These are phyloP conservation scores for Datnioides undecimradiatus DNA, from an alignment of 2,113 vertebrate genomes.

Conservation along the genomic window DNA sequence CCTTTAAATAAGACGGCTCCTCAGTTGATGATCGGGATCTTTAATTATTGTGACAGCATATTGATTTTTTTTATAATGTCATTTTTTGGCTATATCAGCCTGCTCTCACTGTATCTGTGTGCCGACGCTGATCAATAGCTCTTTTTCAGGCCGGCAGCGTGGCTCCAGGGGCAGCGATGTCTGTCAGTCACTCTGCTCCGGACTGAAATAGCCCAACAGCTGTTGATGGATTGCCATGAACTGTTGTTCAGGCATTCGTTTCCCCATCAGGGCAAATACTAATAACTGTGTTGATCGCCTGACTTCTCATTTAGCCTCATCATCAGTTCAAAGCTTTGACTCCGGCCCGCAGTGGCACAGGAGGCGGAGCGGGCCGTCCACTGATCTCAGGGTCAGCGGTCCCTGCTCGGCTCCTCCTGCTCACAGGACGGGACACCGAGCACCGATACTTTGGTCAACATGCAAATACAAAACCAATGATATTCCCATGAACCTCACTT, in stretches of 20 bases:
- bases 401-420: not conserved
- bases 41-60: conserved; percentile 5
- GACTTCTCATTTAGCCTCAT: not conserved
- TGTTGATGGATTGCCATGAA: not conserved
- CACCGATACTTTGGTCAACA: no score
- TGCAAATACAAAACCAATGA: no score
- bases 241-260: not conserved
- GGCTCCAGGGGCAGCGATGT: not conserved
- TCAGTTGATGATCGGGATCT: conserved; percentile 18
- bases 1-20: not conserved
- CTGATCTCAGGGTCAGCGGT: not conserved
- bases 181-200: not conserved
- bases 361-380: not conserved
- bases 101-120: not conserved
- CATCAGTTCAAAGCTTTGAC: not conserved
- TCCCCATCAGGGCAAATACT: not conserved
- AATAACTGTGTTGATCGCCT: not conserved
- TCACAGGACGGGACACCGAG: not conserved
- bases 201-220: conserved; percentile 1
- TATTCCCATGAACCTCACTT: no score
- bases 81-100: not conserved
- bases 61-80: conserved; percentile 1
- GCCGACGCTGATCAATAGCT: not conserved
- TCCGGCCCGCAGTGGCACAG: not conserved
- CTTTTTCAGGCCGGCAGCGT: not conserved